phyloP scores from a whole-genome alignment of 2,113 vertebrate genomes.

The Mastomys natalensis region DNA sequence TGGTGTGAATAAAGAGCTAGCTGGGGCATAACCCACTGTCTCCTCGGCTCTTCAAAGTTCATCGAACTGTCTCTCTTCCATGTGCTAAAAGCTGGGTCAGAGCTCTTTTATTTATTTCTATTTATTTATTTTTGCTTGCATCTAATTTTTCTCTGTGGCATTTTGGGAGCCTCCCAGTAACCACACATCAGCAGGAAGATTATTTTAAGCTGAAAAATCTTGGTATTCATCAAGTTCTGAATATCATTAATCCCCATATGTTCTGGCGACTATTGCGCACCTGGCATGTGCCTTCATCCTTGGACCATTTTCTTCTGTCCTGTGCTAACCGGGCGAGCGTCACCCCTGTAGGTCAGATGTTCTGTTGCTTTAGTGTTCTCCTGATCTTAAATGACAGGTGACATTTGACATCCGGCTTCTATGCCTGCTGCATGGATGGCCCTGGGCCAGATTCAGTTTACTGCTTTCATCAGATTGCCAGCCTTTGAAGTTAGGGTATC shows the following conservation, averaged over 20 bases:
- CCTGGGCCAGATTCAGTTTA: conserved; percentile 49
- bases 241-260: conserved; percentile 81
- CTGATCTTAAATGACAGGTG: conserved; percentile 55
- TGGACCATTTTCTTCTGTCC: conserved; percentile 29
- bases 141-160: conserved; percentile 70
- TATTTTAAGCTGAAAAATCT: conserved; percentile 81
- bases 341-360: neutral
- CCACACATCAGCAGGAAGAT: conserved; percentile 74
- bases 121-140: neutral
- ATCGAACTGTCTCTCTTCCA: neutral
- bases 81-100: neutral
- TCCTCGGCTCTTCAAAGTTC: conserved; percentile 9
- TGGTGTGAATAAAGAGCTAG: neutral
- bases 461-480: conserved; percentile 69
- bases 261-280: conserved; percentile 45
- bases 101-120: conserved; percentile 1
- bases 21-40: neutral
- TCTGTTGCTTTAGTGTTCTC: neutral
- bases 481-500: conserved; percentile 64
- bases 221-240: conserved; percentile 70
- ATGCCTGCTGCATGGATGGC: conserved; percentile 31
- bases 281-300: conserved; percentile 30
- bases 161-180: conserved; percentile 75
- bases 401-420: conserved; percentile 69
- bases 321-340: neutral